Percentiles rank a stretch among this genome's conserved stretches.
These are phyloP conservation scores for Drosophila kanapiae DNA, from an alignment of 1,140 invertebrate species.

Conservation along the genomic window DNA sequence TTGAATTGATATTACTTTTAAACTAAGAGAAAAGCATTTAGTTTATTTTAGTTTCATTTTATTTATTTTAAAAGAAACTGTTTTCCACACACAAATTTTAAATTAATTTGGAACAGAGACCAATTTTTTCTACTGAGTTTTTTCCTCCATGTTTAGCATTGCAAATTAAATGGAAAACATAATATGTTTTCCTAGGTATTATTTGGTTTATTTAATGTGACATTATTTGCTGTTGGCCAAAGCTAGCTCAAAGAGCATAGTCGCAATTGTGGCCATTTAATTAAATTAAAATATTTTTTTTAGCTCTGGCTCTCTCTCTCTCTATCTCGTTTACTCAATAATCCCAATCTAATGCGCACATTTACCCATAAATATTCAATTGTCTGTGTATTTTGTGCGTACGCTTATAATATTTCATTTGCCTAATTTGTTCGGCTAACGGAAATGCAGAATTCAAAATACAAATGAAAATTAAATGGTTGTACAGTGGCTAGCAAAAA, in stretches of 20 bases:
- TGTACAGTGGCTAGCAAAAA: neutral
- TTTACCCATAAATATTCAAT: slow-evolving; percentile 38
- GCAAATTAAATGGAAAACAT: slow-evolving; percentile 4
- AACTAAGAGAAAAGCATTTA: too few relatives aligned
- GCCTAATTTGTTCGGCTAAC: slow-evolving; percentile 19
- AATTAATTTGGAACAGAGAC: slow-evolving; percentile 5
- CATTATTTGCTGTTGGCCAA: slow-evolving; percentile 16
- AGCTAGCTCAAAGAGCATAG: slow-evolving; percentile 8
- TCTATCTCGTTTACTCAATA: slow-evolving; percentile 15
- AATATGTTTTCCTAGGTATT: slow-evolving; percentile 17
- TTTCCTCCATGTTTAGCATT: neutral
- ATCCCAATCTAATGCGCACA: slow-evolving; percentile 32
- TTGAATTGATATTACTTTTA: neutral
- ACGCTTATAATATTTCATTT: slow-evolving; percentile 36
- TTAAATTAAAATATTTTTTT: slow-evolving; percentile 34
- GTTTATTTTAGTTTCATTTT: too few relatives aligned
- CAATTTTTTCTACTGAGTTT: neutral
- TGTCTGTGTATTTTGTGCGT: slow-evolving; percentile 13
- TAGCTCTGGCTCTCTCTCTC: neutral
- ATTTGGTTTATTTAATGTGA: slow-evolving; percentile 41
- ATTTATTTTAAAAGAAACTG: too few relatives aligned
- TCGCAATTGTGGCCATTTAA: slow-evolving; percentile 38
- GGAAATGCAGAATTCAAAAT: slow-evolving; percentile 10
- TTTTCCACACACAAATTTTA: neutral
- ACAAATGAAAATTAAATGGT: slow-evolving; percentile 21